These are phyloP conservation scores for Dendronephthya gigantea DNA, from an alignment of 64 coral and sea anemone species.

Conservation along the genomic window DNA sequence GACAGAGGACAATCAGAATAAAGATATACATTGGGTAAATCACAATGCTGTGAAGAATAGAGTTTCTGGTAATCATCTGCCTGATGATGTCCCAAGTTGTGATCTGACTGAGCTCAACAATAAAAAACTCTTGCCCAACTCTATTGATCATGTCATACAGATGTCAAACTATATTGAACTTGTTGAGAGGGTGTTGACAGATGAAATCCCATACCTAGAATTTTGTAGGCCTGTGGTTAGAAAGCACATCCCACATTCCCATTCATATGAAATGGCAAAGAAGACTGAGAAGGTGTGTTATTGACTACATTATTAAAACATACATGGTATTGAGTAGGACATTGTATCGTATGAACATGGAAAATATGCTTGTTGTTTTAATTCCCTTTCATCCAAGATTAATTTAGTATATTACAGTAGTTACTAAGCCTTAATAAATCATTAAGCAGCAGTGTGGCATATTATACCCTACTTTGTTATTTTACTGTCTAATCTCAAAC, in stretches of 20 bases:
- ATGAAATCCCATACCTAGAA: slow-evolving; percentile 1
- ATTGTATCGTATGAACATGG: too few species aligned
- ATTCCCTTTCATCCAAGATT: too few species aligned
- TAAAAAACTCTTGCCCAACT: neutral
- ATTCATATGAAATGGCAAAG: slow-evolving; percentile 9
- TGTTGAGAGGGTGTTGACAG: slow-evolving; percentile 3
- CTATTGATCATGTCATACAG: neutral
- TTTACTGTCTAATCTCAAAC: too few species aligned
- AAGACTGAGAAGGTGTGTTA: slow-evolving; percentile 32
- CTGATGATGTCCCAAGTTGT: neutral
- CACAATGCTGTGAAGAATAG: slow-evolving; percentile 43
- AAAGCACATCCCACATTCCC: slow-evolving; percentile 41
- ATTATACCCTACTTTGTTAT: too few species aligned
- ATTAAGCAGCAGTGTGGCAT: too few species aligned
- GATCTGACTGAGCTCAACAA: slow-evolving; percentile 27
- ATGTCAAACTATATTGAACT: slow-evolving; percentile 24
- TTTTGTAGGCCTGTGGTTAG: neutral
- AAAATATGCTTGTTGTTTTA: too few species aligned
- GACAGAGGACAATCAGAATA: neutral
- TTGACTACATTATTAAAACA: too few species aligned
- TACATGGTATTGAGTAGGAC: too few species aligned
- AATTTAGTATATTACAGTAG: too few species aligned
- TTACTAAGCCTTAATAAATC: too few species aligned
- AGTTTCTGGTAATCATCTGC: slow-evolving; percentile 18
- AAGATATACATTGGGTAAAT: slow-evolving; percentile 41